Base-by-base conservation (phyloP, 2,797 vertebrate genomes). In the Megalops cyprinoides region DNA sequence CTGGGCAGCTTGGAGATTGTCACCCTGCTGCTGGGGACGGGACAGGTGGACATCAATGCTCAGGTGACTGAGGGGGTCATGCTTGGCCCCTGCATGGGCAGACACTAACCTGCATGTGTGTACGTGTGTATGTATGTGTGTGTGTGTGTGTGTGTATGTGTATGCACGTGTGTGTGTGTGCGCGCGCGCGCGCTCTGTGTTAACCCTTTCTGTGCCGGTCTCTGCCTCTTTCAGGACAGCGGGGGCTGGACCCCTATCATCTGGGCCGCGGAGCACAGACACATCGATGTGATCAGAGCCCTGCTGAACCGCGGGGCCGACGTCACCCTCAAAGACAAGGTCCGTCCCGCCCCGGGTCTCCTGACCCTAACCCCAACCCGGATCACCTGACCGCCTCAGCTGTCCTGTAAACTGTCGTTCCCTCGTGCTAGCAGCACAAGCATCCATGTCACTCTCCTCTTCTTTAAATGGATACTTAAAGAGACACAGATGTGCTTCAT, bases 231-330 rank as follows among this genome's bases (percentile, higher is more conserved):
- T 53, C 83, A 98, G 97, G 97, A 98, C 89, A 97, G 91, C 0
- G 97, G 97, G 0, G 97, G 97, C 1, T 98, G 97, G 97, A 98
- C 97, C 0, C 97, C 97, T 0, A 95, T 98, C 86, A 98, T 98
- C 87, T 98, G 97, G 97, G 97, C 97, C 0, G 97, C 97, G 0
- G 97, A 98, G 83, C 97, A 98, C 90, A 96, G 96, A 78, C 97
- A 98, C 48, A 94, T 97, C 0, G 91, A 95, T 0, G 94, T 98
- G 51, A 98, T 98, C 81, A 94, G 94, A 75, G 90, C 93, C 3
- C 91, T 98, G 84, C 92, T 98, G 81, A 97, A 96, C n/a, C 90
- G 97, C 77, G 97, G 97, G 0, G 97, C 97, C 0, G 95, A 97
- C 0, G 97, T 98, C 83, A 96, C 95, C 0, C 90, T 98, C 56